phyloP scores from a whole-genome alignment of 2,113 vertebrate species.

The Tachycineta bicolor region DNA sequence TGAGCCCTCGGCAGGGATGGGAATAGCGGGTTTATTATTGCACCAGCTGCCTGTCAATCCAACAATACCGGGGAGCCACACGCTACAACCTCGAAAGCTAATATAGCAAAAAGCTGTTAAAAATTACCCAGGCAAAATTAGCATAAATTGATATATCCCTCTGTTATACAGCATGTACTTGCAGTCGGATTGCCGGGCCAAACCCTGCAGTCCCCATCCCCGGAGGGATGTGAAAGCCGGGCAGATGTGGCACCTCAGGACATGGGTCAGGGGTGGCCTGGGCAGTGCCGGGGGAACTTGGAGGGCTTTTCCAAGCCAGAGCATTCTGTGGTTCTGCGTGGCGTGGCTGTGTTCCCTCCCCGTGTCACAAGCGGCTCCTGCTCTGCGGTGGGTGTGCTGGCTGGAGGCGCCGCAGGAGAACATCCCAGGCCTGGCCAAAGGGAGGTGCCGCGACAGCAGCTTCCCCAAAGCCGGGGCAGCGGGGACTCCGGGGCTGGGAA shows the following conservation, averaged over 20 bases:
- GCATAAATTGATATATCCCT: constrained; percentile 66
- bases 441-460: accelerated
- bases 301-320: neutral
- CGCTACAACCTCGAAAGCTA: constrained; percentile 68
- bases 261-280: neutral
- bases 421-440: accelerated
- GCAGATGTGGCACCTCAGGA: neutral
- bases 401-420: accelerated
- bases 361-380: accelerated
- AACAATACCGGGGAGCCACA: constrained; percentile 76
- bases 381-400: accelerated
- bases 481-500: no score
- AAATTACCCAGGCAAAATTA: constrained; percentile 75
- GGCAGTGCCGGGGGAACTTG: neutral
- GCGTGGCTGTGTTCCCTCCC: neutral
- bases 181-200: constrained; percentile 27
- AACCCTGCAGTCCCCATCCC: neutral
- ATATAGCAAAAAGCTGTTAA: constrained; percentile 74
- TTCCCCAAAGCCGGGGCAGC: accelerated
- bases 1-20: constrained; percentile 82
- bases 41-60: constrained; percentile 96
- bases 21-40: constrained; percentile 87
- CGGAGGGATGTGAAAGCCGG: accelerated
- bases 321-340: neutral
- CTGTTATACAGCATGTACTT: constrained; percentile 60